phyloP scores from a whole-genome alignment of 2,888 invertebrate species.

The Parascotia fuliginaria region DNA sequence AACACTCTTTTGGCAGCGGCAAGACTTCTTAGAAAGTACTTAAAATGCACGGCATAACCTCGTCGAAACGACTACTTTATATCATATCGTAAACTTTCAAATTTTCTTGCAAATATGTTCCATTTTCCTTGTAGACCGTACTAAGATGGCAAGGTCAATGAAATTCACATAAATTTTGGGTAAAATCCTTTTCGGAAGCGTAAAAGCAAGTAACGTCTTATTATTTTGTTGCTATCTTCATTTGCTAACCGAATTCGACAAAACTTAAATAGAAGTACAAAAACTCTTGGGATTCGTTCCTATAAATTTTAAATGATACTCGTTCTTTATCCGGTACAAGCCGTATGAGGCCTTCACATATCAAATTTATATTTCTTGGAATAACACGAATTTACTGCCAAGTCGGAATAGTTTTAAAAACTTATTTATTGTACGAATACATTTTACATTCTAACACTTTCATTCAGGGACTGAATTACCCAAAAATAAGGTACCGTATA shows the following conservation, averaged over 20 bases:
- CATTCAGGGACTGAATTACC: too few relatives aligned
- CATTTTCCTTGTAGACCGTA: background rate
- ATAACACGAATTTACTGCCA: too few relatives aligned
- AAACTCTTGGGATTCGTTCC: background rate
- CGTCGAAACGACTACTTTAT: background rate
- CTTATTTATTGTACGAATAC: too few relatives aligned
- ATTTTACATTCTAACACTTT: too few relatives aligned
- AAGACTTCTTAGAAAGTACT: background rate
- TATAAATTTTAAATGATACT: background rate
- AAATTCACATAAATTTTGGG: background rate
- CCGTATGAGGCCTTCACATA: background rate
- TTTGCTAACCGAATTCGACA: background rate
- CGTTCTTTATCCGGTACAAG: background rate
- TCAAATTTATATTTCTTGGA: too few relatives aligned
- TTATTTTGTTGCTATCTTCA: background rate
- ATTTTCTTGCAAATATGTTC: background rate
- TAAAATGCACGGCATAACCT: constrained; percentile 1
- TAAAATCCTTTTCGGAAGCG: background rate
- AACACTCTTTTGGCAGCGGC: background rate
- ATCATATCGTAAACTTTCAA: background rate
- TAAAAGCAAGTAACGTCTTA: background rate
- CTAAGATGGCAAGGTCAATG: background rate
- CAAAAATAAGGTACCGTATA: too few relatives aligned
- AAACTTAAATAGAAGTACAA: background rate
- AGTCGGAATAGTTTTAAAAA: too few relatives aligned